These are phyloP conservation scores for Thunnus albacares DNA, from an alignment of 2,797 vertebrate genomes.

Conservation along the genomic window DNA sequence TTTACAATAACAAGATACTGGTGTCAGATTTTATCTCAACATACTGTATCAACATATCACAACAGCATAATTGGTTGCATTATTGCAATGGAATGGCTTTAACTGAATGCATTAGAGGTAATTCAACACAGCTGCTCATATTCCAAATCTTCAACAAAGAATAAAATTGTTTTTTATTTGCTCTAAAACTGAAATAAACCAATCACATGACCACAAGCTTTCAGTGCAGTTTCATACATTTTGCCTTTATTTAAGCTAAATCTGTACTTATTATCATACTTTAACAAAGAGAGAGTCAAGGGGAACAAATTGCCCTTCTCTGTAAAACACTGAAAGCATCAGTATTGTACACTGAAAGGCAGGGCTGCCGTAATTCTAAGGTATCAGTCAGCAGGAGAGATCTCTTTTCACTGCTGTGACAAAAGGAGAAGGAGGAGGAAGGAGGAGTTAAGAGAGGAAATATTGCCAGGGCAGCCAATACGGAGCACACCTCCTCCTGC, in stretches of 20 bases:
- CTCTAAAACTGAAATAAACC: slow-evolving; percentile 14
- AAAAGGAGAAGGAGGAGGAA: slow-evolving; percentile 76
- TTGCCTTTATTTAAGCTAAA: slow-evolving; percentile 8
- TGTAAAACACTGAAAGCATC: slow-evolving; percentile 72
- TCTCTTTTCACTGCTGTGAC: slow-evolving; percentile 82
- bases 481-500: slow-evolving; percentile 68
- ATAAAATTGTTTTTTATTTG: neutral
- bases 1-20: neutral
- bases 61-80: slow-evolving; percentile 10
- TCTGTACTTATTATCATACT: slow-evolving; percentile 48
- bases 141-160: slow-evolving; percentile 15
- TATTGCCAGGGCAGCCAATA: slow-evolving; percentile 79
- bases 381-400: slow-evolving; percentile 80
- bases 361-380: slow-evolving; percentile 73
- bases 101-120: neutral
- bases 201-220: slow-evolving; percentile 6
- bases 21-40: slow-evolving; percentile 10
- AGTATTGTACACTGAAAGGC: slow-evolving; percentile 72
- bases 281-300: slow-evolving; percentile 67
- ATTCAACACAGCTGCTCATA: neutral
- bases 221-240: slow-evolving; percentile 4
- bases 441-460: slow-evolving; percentile 79
- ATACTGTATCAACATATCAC: neutral
- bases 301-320: slow-evolving; percentile 67
- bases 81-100: neutral